phyloP scores from a whole-genome alignment of 2,113 vertebrate genomes.

The Rhinopomastus cyanomelas region DNA sequence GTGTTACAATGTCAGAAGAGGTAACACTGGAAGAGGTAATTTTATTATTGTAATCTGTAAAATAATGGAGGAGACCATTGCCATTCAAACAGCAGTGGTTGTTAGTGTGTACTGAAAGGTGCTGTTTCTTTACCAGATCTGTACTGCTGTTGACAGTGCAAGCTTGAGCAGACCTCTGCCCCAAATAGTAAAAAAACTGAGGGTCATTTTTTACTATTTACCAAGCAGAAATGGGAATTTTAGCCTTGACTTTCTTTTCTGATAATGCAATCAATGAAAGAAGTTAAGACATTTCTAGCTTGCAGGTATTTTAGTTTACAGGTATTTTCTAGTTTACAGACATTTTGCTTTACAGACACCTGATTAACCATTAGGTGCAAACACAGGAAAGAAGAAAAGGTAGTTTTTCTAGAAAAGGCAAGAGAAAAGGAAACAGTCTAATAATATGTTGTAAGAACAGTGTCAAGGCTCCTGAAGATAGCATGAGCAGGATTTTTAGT shows the following conservation, averaged over 20 bases:
- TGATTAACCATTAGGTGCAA: not conserved
- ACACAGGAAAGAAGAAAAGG: not conserved
- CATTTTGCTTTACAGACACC: not conserved
- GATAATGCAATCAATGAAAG: not conserved
- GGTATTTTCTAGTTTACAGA: not conserved
- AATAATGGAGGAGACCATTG: not conserved
- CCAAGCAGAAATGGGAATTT: not conserved
- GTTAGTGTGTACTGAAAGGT: not conserved
- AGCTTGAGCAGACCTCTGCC: not conserved
- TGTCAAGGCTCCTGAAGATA: not conserved
- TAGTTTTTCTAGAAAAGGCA: conserved; percentile 7
- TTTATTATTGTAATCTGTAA: not conserved
- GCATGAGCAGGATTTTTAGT: not conserved
- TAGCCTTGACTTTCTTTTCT: not conserved
- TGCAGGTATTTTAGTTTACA: not conserved
- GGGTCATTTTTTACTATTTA: not conserved
- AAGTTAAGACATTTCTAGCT: not conserved
- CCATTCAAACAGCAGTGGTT: rapidly evolving
- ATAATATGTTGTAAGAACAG: not conserved
- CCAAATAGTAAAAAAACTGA: not conserved
- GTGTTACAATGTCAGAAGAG: not conserved
- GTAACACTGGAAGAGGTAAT: not conserved
- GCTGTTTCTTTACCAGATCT: not conserved
- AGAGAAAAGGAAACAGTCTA: not conserved
- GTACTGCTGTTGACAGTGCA: not conserved